A percentile compares a stretch with the other conserved stretches of the same genome.
Conservation (phyloP, 1,140 invertebrate genomes). For the Trichonephila clavipes region DNA sequence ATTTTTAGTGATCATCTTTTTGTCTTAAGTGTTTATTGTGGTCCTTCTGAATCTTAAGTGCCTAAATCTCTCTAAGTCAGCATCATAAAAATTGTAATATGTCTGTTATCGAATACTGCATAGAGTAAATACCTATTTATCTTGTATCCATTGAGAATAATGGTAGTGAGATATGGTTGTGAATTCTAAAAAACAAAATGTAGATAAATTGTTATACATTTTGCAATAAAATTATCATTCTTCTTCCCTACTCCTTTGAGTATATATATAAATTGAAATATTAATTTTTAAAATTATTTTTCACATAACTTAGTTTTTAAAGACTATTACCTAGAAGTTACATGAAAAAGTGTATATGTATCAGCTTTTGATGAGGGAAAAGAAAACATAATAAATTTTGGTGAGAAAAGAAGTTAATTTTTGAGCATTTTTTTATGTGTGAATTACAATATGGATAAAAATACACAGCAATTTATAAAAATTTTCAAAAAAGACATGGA, state of each 20-base stretch:
- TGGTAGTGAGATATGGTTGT: background rate
- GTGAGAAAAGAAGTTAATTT: no score
- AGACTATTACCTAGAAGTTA: no score
- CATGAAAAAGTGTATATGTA: no score
- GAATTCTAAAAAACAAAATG: background rate
- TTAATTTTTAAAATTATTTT: background rate
- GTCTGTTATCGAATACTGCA: background rate
- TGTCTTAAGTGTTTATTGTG: background rate
- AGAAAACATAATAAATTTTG: no score
- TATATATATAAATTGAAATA: background rate
- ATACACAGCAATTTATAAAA: no score
- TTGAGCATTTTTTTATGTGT: no score
- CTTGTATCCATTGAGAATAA: background rate
- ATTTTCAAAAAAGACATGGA: no score
- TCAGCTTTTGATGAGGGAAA: no score
- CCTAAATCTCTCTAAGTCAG: background rate
- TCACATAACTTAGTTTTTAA: background rate
- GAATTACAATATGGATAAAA: no score
- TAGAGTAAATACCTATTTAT: background rate
- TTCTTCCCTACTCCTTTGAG: background rate
- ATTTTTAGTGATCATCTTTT: background rate
- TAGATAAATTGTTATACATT: background rate
- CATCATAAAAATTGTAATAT: background rate
- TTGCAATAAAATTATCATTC: background rate
- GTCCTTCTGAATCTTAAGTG: conserved; percentile 7